A percentile compares a stretch with the other conserved stretches of the same genome.
phyloP scores from a whole-genome alignment of 2,888 invertebrate genomes.

The Sycophila texana region DNA sequence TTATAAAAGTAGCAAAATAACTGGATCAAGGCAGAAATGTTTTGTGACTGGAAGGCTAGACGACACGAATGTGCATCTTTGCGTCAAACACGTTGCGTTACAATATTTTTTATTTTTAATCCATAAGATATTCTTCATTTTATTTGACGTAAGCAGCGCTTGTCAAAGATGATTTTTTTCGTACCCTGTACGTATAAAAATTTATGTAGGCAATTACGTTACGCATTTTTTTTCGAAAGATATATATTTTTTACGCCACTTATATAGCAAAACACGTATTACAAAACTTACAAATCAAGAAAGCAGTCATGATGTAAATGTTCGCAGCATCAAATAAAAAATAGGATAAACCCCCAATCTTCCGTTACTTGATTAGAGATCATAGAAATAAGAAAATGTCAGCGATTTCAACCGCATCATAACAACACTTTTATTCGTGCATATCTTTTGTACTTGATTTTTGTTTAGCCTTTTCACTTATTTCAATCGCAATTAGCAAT shows the following conservation, averaged over 20 bases:
- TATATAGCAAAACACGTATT: conserved; percentile 43
- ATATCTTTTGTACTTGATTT: conserved; percentile 51
- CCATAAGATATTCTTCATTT: conserved; percentile 34
- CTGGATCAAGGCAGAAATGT: conserved; percentile 71
- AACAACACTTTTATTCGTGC: conserved; percentile 34
- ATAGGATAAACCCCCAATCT: conserved; percentile 20
- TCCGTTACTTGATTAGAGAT: conserved; percentile 40
- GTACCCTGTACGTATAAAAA: conserved; percentile 54
- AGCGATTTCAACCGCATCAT: conserved; percentile 20
- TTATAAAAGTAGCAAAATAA: conserved; percentile 76
- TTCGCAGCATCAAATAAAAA: conserved; percentile 41
- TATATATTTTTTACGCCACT: conserved; percentile 41
- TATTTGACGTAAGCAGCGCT: conserved; percentile 38
- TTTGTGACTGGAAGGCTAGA: conserved; percentile 56
- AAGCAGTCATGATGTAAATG: conserved; percentile 42
- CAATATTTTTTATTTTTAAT: conserved; percentile 22
- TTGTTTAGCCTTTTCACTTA: conserved; percentile 37
- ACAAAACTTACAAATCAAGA: conserved; percentile 49
- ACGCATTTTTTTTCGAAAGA: conserved; percentile 46
- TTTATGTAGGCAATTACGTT: conserved; percentile 46
- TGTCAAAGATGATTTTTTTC: conserved; percentile 27
- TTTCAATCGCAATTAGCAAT: conserved; percentile 38
- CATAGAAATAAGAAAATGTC: conserved; percentile 32
- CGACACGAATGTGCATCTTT: conserved; percentile 44
- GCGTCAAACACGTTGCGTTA: conserved; percentile 43